Evolutionary conservation across 1,140 invertebrate species (phyloP), one percentile per base, ranked within the genome.

Genomic region (Penaeus chinensis): DNA sequence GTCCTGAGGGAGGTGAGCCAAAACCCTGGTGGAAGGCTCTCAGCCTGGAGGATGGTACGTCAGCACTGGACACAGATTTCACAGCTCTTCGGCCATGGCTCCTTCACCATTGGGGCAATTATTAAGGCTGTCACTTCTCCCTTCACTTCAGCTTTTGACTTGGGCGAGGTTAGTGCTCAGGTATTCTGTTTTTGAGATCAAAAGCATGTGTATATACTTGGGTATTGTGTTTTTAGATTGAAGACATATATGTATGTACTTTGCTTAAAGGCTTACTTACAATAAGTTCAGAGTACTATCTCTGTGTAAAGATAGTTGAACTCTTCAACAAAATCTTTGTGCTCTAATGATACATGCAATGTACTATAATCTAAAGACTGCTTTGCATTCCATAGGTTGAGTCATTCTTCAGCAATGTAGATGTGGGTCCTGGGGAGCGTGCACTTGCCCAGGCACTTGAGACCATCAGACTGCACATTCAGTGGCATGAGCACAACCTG

Each of bases 41-140:
- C 96, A 18, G 95, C 95, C 5, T 97, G 96, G 96, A 93, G 95
- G 89, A 96, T 96, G 92, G 91, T 97, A 2, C 94, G 95, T 91
- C 94, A 95, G 1, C 95, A 96, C 85, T 97, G 96, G 95, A 91
- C 94, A 3, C 92, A 94, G 74, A 92, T 96, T 87, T 93, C 95
- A 80, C 92, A 92, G 0, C 92, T 95, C 76, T 95, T 95, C 91
- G 95, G 95, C 10, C 95, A 95, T 89, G 94, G 94, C 10, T 95
- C 95, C 3, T 94, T 95, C 78, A 94, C 95, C 54, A 94, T 96
- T 92, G 94, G 95, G 24, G 93, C 93, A 89, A 93, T 96, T 4
- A 95, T 96, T 91, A 94, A 94, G 69, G 94, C 94, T 11, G 94
- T 95, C 8, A 94, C 95, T 16, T 94, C 95, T 66, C 94, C 95